Conservation (phyloP, 2,888 invertebrate species). For the Apotomis capreana region DNA sequence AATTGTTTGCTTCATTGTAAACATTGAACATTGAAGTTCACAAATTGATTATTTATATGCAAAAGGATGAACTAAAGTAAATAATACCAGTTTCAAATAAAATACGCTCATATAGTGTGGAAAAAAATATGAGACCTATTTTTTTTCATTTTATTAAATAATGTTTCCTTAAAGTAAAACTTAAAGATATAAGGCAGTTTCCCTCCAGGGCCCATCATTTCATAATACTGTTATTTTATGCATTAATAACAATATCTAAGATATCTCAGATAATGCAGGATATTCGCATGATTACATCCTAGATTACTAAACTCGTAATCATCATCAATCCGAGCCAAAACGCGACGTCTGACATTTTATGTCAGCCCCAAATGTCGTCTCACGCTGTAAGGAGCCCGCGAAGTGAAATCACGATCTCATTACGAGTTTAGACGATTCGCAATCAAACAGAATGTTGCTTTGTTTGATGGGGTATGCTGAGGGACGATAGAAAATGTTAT, state of each 20-base stretch:
- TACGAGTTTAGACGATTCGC: slow-evolving; percentile 53
- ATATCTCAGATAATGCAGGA: slow-evolving; percentile 7
- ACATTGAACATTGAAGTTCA: too few relatives aligned
- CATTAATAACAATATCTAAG: neutral
- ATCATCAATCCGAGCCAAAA: slow-evolving; percentile 23
- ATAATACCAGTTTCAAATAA: too few relatives aligned
- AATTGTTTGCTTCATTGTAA: too few relatives aligned
- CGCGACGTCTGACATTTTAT: slow-evolving; percentile 36
- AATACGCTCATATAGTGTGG: too few relatives aligned
- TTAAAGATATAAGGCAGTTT: too few relatives aligned
- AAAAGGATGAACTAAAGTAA: too few relatives aligned
- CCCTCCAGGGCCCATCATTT: too few relatives aligned
- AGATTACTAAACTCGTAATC: slow-evolving; percentile 34
- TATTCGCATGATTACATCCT: slow-evolving; percentile 20
- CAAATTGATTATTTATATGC: too few relatives aligned
- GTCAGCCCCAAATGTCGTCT: slow-evolving; percentile 40
- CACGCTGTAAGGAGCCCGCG: slow-evolving; percentile 45
- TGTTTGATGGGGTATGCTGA: slow-evolving; percentile 49
- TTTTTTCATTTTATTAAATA: neutral
- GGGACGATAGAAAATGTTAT: neutral
- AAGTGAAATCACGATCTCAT: slow-evolving; percentile 63
- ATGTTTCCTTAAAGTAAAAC: neutral
- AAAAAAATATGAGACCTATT: too few relatives aligned
- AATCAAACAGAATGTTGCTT: slow-evolving; percentile 54
- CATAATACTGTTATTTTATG: neutral